These are phyloP conservation scores for Octomys mimax DNA, from an alignment of 2,797 vertebrate genomes.

Conservation along the genomic window DNA sequence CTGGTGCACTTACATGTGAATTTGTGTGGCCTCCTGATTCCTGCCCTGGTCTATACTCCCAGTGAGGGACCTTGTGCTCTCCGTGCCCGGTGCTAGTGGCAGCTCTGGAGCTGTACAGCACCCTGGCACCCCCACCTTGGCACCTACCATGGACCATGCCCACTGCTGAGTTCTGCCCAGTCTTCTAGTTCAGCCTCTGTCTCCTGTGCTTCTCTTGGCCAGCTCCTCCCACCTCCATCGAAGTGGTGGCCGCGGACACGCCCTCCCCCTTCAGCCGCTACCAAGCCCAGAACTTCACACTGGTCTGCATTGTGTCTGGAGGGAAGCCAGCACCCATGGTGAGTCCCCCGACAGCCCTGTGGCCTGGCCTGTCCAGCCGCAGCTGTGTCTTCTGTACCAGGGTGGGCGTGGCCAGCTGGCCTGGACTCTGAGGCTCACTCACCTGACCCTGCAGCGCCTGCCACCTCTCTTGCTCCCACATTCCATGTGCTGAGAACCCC, in stretches of 20 bases:
- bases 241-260: conserved; percentile 93
- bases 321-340: conserved; percentile 96
- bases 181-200: neutral
- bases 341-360: conserved; percentile 80
- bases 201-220: conserved; percentile 50
- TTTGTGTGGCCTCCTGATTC: accelerated
- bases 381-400: neutral
- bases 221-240: conserved; percentile 96
- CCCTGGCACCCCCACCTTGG: neutral
- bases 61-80: neutral
- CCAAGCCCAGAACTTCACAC: conserved; percentile 97
- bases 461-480: neutral
- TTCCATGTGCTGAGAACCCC: neutral
- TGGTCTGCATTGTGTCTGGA: conserved; percentile 95
- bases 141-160: neutral
- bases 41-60: neutral
- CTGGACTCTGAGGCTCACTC: neutral
- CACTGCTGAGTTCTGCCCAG: accelerated
- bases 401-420: neutral
- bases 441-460: neutral
- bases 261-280: conserved; percentile 96
- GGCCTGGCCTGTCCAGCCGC: neutral
- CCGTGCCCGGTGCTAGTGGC: accelerated
- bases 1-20: neutral
- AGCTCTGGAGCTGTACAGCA: neutral